Base-by-base conservation (phyloP, 2,888 invertebrate genomes). In the Dryococelus australis region DNA sequence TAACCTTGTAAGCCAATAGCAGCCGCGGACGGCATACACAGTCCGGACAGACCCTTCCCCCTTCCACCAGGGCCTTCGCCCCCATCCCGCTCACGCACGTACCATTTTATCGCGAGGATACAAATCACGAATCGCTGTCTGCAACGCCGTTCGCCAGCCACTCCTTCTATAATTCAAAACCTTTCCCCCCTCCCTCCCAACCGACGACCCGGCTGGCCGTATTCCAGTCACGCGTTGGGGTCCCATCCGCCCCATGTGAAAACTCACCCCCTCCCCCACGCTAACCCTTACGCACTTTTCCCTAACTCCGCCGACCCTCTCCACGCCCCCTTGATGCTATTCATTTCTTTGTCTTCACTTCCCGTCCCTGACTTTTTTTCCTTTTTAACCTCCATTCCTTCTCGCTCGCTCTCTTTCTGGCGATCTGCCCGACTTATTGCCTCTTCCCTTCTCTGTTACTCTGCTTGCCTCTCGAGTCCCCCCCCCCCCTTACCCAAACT, bases 51-150 rank as follows among this genome's bases (percentile, higher is more conserved):
- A 47, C 47, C 65, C 5, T 65, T 16, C 24, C 24, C 65, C 65
- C 65, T 65, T 20, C 13, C 20, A 12, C 27, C 83, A 26, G 8
- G 35, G n/a, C 28, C 79, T 24, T 10, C 79, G 10, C 10, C 79
- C 10, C 79, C 79, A n/a, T 79, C n/a, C 79, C 0, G 24, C 43
- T 43, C 83, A 83, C 65, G 65, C 83, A 83, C 83, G 83, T 83
- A 83, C 83, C 83, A 83, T 83, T 83, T 83, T 83, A 83, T 83
- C 28, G 83, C 27, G 43, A 43, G 43, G 83, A 83, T 83, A 83
- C 83, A 83, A 83, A 83, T 83, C 83, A 83, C 83, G 83, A 43
- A 83, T 83, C 83, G 35, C 83, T 83, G 83, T 83, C 83, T 83
- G 16, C 83, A 24, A 26, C 83, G 27, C 83, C 83, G 24, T 43